These are phyloP conservation scores for Phrynocephalus versicolor DNA, from an alignment of 2,113 vertebrate genomes.

Conservation along the genomic window DNA sequence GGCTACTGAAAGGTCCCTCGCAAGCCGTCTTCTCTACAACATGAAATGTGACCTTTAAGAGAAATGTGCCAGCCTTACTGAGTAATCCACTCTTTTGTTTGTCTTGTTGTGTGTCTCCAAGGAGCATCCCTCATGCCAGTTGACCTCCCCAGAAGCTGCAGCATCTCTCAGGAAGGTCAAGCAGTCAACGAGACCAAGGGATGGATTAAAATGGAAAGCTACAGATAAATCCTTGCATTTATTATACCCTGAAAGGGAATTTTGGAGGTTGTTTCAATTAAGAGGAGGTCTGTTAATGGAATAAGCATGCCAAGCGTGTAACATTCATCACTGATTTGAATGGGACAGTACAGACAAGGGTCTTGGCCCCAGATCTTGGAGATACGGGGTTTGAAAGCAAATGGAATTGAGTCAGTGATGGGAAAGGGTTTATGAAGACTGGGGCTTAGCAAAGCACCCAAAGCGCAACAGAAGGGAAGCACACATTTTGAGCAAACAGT, in stretches of 20 bases:
- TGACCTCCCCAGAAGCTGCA: slow-evolving; percentile 54
- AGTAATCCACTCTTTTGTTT: slow-evolving; percentile 40
- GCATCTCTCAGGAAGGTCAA: slow-evolving; percentile 53
- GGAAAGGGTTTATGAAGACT: not conserved
- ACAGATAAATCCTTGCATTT: slow-evolving; percentile 1
- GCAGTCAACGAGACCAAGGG: slow-evolving; percentile 50
- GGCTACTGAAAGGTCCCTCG: slow-evolving; percentile 6
- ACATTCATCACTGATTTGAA: slow-evolving; percentile 31
- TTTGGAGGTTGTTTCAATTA: slow-evolving; percentile 53
- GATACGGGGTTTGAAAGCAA: not conserved
- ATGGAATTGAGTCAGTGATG: not conserved
- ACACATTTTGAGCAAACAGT: not conserved
- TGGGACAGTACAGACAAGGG: not conserved
- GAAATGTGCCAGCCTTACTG: slow-evolving; percentile 40
- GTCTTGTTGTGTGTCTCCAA: slow-evolving; percentile 28
- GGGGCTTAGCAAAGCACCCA: not conserved
- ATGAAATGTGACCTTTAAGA: slow-evolving; percentile 17
- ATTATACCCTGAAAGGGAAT: slow-evolving; percentile 38
- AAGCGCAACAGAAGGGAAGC: not conserved
- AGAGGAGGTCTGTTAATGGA: slow-evolving; percentile 32
- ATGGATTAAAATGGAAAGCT: slow-evolving; percentile 41
- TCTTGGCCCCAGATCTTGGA: not conserved
- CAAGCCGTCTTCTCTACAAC: slow-evolving; percentile 22
- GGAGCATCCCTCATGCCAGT: slow-evolving; percentile 38
- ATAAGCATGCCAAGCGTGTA: slow-evolving; percentile 27